Evolutionary conservation across 2,113 vertebrate species (phyloP).

Genomic region (Pangasianodon hypophthalmus): DNA sequence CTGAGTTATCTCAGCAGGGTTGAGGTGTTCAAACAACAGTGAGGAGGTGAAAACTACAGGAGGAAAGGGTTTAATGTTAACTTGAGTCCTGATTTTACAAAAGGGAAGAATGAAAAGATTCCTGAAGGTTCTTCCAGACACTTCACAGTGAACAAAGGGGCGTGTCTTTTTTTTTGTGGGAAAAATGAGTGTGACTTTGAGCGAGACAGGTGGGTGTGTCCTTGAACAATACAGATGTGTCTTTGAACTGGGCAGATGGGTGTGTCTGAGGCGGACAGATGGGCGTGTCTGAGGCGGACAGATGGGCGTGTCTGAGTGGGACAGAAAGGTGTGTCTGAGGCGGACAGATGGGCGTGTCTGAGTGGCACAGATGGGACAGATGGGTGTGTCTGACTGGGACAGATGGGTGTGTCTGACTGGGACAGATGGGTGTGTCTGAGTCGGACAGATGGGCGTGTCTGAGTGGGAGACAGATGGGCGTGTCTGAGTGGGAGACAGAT

Average conservation of each 20-base stretch:
- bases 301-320: neutral
- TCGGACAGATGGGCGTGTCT: neutral
- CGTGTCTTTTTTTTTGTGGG: neutral
- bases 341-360: neutral
- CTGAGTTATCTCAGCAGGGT: neutral
- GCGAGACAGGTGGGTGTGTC: neutral
- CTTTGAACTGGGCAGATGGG: neutral
- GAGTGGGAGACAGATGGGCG: neutral
- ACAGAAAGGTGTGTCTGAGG: neutral
- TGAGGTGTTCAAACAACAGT: neutral
- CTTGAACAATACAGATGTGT: neutral
- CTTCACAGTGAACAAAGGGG: neutral
- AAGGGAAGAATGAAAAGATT: neutral
- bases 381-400: neutral
- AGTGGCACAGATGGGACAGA: neutral
- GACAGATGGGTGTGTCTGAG: neutral
- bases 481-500: neutral
- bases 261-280: neutral
- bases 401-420: neutral
- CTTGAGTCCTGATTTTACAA: neutral
- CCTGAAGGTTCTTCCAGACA: neutral
- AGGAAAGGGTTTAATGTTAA: neutral
- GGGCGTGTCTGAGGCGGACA: neutral
- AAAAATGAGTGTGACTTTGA: neutral
- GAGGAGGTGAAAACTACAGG: neutral